Conservation (phyloP, 2,797 vertebrate genomes). For the Zenarchopterus dispar region DNA sequence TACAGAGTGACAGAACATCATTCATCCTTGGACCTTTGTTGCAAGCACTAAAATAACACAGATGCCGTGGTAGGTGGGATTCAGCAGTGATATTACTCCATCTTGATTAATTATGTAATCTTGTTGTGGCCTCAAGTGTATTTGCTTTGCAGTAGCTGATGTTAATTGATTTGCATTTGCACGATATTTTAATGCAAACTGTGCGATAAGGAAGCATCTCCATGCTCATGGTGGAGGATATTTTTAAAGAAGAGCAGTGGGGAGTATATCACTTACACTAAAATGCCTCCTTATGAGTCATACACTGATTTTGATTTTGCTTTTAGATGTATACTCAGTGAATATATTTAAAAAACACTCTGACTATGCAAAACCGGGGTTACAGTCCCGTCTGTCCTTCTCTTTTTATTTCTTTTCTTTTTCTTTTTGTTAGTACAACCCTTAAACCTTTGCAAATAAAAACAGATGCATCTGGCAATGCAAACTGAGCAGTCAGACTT, state of each 20-base stretch:
- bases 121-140: slow-evolving; percentile 39
- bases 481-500: too few species aligned
- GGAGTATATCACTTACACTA: too few species aligned
- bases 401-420: not conserved
- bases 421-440: too few species aligned
- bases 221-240: slow-evolving; percentile 2
- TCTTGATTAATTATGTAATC: slow-evolving; percentile 50
- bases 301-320: too few species aligned
- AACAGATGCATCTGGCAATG: too few species aligned
- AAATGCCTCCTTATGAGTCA: too few species aligned
- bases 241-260: too few species aligned
- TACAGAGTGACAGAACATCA: not conserved
- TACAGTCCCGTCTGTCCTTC: too few species aligned
- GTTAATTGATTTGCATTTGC: slow-evolving; percentile 46
- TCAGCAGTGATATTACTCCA: slow-evolving; percentile 26
- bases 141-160: slow-evolving; percentile 48
- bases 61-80: slow-evolving; percentile 30
- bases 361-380: too few species aligned
- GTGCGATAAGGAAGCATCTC: slow-evolving; percentile 32
- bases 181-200: slow-evolving; percentile 37
- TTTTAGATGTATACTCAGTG: too few species aligned
- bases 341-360: too few species aligned
- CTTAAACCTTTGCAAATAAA: too few species aligned
- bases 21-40: not conserved
- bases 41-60: slow-evolving; percentile 20